Conservation (phyloP, 2,113 vertebrate species). For the Pristiophorus japonicus region DNA sequence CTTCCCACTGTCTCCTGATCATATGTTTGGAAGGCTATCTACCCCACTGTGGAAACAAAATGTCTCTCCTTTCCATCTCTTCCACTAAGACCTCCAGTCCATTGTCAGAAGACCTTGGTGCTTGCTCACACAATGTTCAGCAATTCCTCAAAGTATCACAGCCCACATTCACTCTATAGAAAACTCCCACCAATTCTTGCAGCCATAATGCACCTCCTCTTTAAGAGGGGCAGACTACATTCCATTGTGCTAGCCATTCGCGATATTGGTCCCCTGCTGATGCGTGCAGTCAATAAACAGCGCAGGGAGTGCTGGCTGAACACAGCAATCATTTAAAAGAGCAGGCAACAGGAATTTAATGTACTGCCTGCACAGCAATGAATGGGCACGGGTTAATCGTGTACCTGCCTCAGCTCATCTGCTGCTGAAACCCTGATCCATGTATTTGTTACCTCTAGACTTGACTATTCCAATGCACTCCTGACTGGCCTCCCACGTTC, state of each 20-base stretch:
- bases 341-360: not conserved
- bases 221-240: not conserved
- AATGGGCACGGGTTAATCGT: not conserved
- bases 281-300: not conserved
- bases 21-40: no score
- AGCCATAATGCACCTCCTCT: not conserved
- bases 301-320: not conserved
- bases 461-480: no score
- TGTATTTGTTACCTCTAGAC: no score
- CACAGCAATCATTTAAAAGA: not conserved
- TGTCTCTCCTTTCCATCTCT: no score
- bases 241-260: not conserved
- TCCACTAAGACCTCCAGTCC: no score
- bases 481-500: no score
- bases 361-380: not conserved
- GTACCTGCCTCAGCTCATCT: no score
- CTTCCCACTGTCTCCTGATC: no score
- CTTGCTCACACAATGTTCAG: no score
- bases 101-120: no score
- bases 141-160: not conserved
- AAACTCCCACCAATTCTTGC: not conserved
- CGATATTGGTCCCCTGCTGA: not conserved
- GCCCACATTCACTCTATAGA: not conserved
- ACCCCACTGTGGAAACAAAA: no score
- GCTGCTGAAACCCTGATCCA: no score